Evolutionary conservation across 2,113 vertebrate species (phyloP).

Genomic region (Illadopsis cleaveri): DNA sequence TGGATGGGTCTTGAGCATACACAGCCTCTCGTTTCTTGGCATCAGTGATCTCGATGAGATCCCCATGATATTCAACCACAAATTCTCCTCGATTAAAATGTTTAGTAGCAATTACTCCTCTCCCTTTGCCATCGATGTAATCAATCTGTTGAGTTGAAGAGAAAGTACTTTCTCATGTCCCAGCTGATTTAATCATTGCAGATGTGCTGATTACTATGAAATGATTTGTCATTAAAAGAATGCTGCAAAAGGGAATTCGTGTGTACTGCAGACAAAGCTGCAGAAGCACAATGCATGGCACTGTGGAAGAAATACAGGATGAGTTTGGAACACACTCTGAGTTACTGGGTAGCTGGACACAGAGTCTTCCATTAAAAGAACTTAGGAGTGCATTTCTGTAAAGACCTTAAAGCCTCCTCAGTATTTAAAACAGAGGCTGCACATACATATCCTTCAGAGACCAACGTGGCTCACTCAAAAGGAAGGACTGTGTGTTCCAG

Average conservation of each 20-base stretch:
- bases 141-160: slow-evolving; percentile 78
- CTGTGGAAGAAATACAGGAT: neutral
- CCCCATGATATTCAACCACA: slow-evolving; percentile 96
- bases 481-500: neutral
- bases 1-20: slow-evolving; percentile 87
- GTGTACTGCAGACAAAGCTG: neutral
- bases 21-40: slow-evolving; percentile 86
- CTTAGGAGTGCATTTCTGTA: neutral
- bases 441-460: neutral
- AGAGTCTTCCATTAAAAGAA: neutral
- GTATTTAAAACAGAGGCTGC: neutral
- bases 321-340: neutral
- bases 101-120: slow-evolving; percentile 89
- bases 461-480: neutral
- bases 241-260: neutral
- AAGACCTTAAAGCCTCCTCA: neutral
- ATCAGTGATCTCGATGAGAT: slow-evolving; percentile 89
- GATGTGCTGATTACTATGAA: neutral
- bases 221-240: neutral
- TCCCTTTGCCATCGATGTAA: slow-evolving; percentile 89
- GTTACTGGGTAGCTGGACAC: neutral
- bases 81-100: slow-evolving; percentile 91
- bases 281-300: neutral
- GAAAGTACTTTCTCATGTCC: neutral
- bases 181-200: neutral